Percentiles rank a stretch among this genome's conserved stretches.
phyloP scores from a whole-genome alignment of 2,888 invertebrate species.

The Drosophila pegasa region DNA sequence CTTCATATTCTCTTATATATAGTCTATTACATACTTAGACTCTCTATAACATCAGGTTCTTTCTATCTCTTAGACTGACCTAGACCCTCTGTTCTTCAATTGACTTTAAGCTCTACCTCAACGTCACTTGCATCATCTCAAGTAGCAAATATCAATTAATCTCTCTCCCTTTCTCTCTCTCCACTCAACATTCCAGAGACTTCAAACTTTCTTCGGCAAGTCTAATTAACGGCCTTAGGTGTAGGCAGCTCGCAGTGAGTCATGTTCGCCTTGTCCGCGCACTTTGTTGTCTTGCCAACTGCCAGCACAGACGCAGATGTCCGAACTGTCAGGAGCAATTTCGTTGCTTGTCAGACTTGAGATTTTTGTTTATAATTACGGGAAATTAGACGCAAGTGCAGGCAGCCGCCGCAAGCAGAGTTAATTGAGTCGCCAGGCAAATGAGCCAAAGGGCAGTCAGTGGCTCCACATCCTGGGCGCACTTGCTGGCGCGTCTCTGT shows the following conservation, averaged over 20 bases:
- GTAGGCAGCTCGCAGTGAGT: not conserved
- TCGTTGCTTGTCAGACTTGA: constrained; percentile 9
- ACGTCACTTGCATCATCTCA: not conserved
- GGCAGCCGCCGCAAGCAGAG: constrained; percentile 13
- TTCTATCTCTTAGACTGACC: too few species aligned
- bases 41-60: too few species aligned
- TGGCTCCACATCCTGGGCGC: not conserved
- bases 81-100: not conserved
- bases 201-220: not conserved
- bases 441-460: constrained; percentile 20
- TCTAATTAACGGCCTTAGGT: not conserved
- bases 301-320: constrained; percentile 5
- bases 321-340: constrained; percentile 18
- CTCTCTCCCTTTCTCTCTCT: too few species aligned
- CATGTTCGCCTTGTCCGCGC: not conserved
- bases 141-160: not conserved
- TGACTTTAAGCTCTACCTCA: not conserved
- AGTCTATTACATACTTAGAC: too few species aligned
- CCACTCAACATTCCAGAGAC: not conserved
- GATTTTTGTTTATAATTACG: constrained; percentile 22
- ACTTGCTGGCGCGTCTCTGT: constrained; percentile 30
- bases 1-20: too few species aligned
- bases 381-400: constrained; percentile 10
- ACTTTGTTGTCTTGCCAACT: not conserved
- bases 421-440: constrained; percentile 43